Evolutionary conservation across 2,113 vertebrate species (phyloP).

Genomic region (Erythrocercus mccallii): DNA sequence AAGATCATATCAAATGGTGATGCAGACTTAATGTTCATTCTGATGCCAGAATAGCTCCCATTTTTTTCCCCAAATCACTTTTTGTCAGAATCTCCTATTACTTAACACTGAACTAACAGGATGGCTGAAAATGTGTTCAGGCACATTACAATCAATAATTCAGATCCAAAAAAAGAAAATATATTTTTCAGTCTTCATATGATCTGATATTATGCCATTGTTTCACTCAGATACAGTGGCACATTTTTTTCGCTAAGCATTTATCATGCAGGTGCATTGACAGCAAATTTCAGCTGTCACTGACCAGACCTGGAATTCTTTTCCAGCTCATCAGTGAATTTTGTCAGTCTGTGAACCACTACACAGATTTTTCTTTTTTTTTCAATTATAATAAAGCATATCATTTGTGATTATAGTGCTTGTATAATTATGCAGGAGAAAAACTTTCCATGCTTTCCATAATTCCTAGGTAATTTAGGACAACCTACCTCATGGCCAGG

Average conservation of each 20-base stretch:
- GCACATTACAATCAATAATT: not conserved
- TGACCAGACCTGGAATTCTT: not conserved
- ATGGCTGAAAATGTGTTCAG: not conserved
- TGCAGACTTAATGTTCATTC: not conserved
- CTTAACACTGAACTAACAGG: not conserved
- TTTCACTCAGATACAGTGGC: not conserved
- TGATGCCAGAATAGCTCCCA: not conserved
- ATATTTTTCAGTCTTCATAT: not conserved
- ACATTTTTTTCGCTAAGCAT: not conserved
- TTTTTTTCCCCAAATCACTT: not conserved
- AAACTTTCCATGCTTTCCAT: not conserved
- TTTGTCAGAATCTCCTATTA: not conserved
- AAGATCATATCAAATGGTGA: not conserved
- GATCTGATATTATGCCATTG: not conserved
- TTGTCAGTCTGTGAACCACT: not conserved
- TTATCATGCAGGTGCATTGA: not conserved
- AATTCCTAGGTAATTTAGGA: not conserved
- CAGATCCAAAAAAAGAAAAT: not conserved
- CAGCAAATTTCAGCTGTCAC: not conserved
- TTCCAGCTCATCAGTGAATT: not conserved
- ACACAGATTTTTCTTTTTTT: not conserved
- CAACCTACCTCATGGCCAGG: not conserved
- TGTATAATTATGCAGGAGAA: not conserved
- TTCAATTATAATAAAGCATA: not conserved
- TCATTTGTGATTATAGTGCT: not conserved